A percentile compares a stretch with the other conserved stretches of the same genome.
Conservation (phyloP, 2,797 vertebrate species). For the Acridotheres tristis region DNA sequence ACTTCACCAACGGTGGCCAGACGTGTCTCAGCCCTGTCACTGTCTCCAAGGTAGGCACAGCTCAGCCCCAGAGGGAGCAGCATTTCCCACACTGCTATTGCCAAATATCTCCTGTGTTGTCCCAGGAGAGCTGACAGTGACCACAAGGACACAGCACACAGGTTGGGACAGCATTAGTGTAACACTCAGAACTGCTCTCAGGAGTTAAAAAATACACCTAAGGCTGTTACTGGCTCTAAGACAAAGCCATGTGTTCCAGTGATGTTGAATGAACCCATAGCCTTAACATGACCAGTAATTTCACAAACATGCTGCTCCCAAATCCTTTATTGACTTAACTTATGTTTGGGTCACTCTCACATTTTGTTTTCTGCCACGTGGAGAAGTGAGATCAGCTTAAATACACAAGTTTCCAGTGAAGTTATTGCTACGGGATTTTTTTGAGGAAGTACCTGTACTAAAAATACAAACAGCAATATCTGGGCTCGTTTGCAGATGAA, state of each 20-base stretch:
- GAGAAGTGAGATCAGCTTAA: background rate
- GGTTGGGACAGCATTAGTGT: background rate
- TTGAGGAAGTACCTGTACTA: background rate
- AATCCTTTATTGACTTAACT: slow-evolving; percentile 10
- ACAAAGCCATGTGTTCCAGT: background rate
- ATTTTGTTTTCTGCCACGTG: background rate
- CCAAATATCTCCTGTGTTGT: background rate
- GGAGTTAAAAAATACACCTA: background rate
- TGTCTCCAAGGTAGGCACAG: slow-evolving; percentile 87
- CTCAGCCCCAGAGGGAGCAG: background rate
- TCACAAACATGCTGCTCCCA: background rate
- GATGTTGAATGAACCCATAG: background rate
- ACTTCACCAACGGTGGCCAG: slow-evolving; percentile 92
- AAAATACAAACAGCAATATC: background rate
- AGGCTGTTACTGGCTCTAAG: background rate
- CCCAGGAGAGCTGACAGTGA: fast-evolving
- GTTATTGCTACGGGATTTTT: background rate
- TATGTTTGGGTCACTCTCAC: background rate
- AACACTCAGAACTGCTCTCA: background rate
- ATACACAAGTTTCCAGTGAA: background rate
- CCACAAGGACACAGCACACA: background rate
- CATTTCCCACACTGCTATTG: background rate
- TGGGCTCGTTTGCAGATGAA: background rate
- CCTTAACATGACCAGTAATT: background rate
- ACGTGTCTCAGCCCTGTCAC: slow-evolving; percentile 92